Conservation (phyloP, 1,140 invertebrate species). For the Mylabris phalerata region DNA sequence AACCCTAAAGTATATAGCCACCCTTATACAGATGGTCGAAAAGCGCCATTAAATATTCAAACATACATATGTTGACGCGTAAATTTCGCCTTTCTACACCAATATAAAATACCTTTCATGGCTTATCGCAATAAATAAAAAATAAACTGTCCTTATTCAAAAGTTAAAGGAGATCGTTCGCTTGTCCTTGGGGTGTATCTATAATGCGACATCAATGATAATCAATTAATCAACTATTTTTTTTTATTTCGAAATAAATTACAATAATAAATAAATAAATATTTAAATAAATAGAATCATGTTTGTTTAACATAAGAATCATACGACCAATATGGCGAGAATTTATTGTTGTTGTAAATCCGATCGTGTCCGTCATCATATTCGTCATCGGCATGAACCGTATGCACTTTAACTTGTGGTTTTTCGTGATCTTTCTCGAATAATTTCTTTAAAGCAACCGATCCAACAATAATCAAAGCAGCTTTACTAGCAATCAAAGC, state of each 20-base stretch:
- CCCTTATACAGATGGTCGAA: background rate
- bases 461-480: slow-evolving; percentile 59
- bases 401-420: slow-evolving; percentile 54
- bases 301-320: background rate
- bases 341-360: slow-evolving; percentile 6
- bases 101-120: slow-evolving; percentile 15
- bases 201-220: slow-evolving; percentile 7
- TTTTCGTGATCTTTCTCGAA: slow-evolving; percentile 56
- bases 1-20: too few species aligned
- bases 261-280: background rate
- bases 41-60: slow-evolving; percentile 6
- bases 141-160: slow-evolving; percentile 18
- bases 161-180: slow-evolving; percentile 6
- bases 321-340: slow-evolving; percentile 3
- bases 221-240: background rate
- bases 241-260: background rate
- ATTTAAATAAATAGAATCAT: slow-evolving; percentile 1
- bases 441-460: slow-evolving; percentile 61
- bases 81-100: background rate
- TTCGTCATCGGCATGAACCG: slow-evolving; percentile 27
- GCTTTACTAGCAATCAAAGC: slow-evolving; percentile 61
- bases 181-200: slow-evolving; percentile 5
- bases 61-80: too few species aligned
- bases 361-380: slow-evolving; percentile 32
- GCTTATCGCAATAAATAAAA: slow-evolving; percentile 17